Base-by-base conservation (phyloP, 1,140 invertebrate species). In the Sinella curviseta region DNA sequence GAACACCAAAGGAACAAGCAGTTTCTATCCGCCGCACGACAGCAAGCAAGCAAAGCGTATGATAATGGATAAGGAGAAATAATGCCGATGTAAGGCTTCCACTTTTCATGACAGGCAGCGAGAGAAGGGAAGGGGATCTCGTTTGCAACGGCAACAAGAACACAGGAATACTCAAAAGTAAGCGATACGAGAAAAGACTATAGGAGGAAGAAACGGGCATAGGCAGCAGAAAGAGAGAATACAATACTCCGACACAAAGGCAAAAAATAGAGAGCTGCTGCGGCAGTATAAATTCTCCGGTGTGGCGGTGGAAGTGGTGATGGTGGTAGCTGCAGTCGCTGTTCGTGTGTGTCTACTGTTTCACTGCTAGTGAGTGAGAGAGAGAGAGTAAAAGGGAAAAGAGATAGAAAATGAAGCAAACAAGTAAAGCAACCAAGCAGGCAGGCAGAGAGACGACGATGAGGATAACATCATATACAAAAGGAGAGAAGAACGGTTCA, bases 401-500 rank as follows among this genome's bases (percentile, higher is more conserved):
- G 76, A 34, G 76, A 77, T 55, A 77, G 31, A 70, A 16, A 70
- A 65, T 57, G 54, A 26, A 39, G 33, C 31, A 60, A 28, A 16
- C 26, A 60, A 76, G 35, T 48, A 30, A 34, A 31, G 57, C 75
- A 57, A 75, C 34, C 34, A 75, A 24, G 57, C 12, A 60, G 57
- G 57, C 57, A 60, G 57, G 57, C 57, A 60, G 57, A 60, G 57
- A 60, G 57, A 60, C 14, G 12, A 60, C 24, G 4, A 60, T 60
- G 57, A 60, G 57, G 57, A 60, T 60, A 60, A 60, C 57, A 12
- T 60, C 14, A 60, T 4, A 12, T 4, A 60, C 8, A 70, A 70
- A 33, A 70, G 65, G 31, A 70, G 31, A 70, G 65, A 70, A 70
- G n/a, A 33, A 70, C 30, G 65, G 65, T 70, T 70, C 65, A 70